Percentiles rank a stretch among this genome's conserved stretches.
Conservation (phyloP, 2,797 vertebrate species). For the Cryptoblepharus egeriae region DNA sequence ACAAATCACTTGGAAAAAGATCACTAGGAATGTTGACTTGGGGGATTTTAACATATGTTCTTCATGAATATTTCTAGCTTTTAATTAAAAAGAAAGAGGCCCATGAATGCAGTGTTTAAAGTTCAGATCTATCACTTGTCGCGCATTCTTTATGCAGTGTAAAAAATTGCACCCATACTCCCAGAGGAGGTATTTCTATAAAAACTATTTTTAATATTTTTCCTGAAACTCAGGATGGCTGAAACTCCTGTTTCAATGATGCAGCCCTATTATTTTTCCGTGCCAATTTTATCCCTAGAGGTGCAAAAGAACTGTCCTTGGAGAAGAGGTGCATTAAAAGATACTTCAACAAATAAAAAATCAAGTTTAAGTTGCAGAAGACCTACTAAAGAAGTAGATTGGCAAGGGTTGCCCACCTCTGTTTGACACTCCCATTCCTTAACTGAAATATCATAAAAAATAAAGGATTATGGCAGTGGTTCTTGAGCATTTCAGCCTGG, state of each 20-base stretch:
- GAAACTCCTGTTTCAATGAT: not conserved
- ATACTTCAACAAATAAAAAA: no score
- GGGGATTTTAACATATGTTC: conserved; percentile 48
- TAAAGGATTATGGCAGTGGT: no score
- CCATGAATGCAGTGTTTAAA: conserved; percentile 27
- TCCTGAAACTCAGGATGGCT: not conserved
- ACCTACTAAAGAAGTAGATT: no score
- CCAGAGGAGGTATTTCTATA: not conserved
- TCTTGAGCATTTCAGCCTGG: no score
- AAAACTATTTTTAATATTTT: not conserved
- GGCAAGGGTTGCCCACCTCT: no score
- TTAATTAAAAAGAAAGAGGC: conserved; percentile 25
- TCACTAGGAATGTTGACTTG: not conserved
- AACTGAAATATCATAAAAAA: no score
- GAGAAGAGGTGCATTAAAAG: no score
- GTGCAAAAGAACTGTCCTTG: no score
- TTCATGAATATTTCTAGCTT: conserved; percentile 44
- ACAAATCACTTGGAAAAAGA: conserved; percentile 6
- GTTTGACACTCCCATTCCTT: no score
- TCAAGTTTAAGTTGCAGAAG: no score
- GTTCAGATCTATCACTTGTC: not conserved
- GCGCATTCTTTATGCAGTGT: not conserved
- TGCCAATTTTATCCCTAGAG: no score
- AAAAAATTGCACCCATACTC: not conserved
- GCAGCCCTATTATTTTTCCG: no score